Evolutionary conservation across 2,797 vertebrate species (phyloP), one percentile per base, ranked within the genome.

Genomic region (Uromys caudimaculatus): DNA sequence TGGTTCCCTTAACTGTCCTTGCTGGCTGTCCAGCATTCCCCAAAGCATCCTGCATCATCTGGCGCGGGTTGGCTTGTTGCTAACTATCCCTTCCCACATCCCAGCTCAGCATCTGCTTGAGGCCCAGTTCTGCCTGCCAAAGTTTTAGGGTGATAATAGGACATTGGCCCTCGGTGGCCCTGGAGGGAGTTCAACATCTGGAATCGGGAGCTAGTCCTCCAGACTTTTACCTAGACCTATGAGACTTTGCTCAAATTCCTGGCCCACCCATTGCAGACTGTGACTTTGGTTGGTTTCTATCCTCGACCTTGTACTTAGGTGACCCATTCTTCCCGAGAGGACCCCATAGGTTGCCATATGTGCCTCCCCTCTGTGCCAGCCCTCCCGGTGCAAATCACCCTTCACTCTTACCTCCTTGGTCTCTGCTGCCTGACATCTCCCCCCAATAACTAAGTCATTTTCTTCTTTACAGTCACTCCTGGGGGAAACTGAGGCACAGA

Each of bases 401-500:
- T 21, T 79, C 58, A 23, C 10, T 67, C 50, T n/a, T 71, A 14
- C 64, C 44, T 38, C 17, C 38, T 54, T 52, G 60, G 9, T 58
- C 67, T 87, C 47, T 84, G 19, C 73, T 60, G 17, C 23, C 84
- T 35, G 50, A 4, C 17, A 2, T 4, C 60, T 52, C 41, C 47
- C 44, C 44, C 88, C 41, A 71, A 7, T 78, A 60, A 89, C 54
- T 79, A 94, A 67, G 75, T 27, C 23, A 29, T 90, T 75, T 93
- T 92, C 56, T 77, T 82, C 76, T 76, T 58, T 91, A 32, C 14
- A 91, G 75, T 95, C 67, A 69, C 54, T 91, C 71, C 77, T 76
- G 91, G 81, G 91, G 89, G 84, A 92, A 96, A 97, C 73, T 71
- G 71, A 96, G 94, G 96, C 90, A 93, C 23, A 41, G 50, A 90